These are phyloP conservation scores for Diuraphis noxia DNA, from an alignment of 1,140 invertebrate genomes.

Conservation along the genomic window DNA sequence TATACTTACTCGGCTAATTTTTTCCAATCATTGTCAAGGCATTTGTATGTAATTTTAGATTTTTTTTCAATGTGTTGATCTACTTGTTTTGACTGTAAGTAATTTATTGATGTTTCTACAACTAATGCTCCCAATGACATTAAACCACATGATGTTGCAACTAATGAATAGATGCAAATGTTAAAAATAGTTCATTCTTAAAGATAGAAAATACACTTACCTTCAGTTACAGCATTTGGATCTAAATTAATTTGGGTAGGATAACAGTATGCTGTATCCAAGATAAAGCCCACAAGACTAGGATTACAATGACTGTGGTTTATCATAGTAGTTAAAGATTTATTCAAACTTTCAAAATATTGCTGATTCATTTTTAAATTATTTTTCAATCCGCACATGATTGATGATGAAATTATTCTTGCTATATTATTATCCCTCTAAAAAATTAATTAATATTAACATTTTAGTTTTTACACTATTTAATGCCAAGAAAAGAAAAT, in stretches of 20 bases:
- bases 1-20: conserved; percentile 5
- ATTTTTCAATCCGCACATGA: conserved; percentile 14
- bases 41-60: neutral
- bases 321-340: conserved; percentile 12
- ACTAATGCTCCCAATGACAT: conserved; percentile 22
- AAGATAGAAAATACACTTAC: neutral
- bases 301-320: conserved; percentile 10
- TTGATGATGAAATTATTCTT: conserved; percentile 6
- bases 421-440: conserved; percentile 22
- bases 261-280: conserved; percentile 23
- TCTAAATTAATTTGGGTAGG: conserved; percentile 11
- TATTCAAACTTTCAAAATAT: conserved; percentile 27
- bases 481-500: neutral
- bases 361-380: neutral
- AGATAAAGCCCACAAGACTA: neutral
- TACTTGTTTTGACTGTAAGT: neutral
- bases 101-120: conserved; percentile 23
- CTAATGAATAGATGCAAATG: neutral
- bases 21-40: neutral
- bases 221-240: conserved; percentile 4
- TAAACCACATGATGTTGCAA: neutral
- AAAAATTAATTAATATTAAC: neutral
- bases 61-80: neutral
- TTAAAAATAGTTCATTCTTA: neutral
- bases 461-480: neutral